Percentiles rank a stretch among this genome's conserved stretches.
Conservation (phyloP, 2,113 vertebrate species). For the Pangasianodon hypophthalmus region DNA sequence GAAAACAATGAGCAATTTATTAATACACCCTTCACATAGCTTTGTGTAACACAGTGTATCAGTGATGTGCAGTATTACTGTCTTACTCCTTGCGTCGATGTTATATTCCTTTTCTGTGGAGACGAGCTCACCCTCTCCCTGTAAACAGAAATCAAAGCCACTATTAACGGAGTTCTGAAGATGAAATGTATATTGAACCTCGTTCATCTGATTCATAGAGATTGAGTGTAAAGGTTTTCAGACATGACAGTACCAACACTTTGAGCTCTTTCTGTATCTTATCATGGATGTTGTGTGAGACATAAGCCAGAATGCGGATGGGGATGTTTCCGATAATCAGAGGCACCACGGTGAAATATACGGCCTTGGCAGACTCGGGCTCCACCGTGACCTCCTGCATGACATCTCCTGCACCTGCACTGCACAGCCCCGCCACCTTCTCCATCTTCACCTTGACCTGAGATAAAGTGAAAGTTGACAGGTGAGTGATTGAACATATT, state of each 20-base stretch:
- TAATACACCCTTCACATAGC: not conserved
- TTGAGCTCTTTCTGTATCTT: slow-evolving; percentile 53
- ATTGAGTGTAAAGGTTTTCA: not conserved
- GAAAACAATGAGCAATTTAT: not conserved
- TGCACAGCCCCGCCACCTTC: slow-evolving; percentile 53
- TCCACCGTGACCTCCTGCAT: slow-evolving; percentile 49
- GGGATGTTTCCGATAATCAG: slow-evolving; percentile 65
- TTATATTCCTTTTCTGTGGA: slow-evolving; percentile 43
- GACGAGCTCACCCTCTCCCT: slow-evolving; percentile 59
- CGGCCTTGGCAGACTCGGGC: slow-evolving; percentile 67
- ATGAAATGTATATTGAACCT: not conserved
- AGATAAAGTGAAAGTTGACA: not conserved
- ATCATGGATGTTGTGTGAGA: slow-evolving; percentile 24
- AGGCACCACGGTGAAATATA: slow-evolving; percentile 70
- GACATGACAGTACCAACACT: slow-evolving; percentile 54
- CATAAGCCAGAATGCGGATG: slow-evolving; percentile 62
- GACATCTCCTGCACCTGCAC: slow-evolving; percentile 32
- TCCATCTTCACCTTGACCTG: slow-evolving; percentile 58
- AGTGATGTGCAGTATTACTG: not conserved
- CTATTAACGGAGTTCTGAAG: not conserved
- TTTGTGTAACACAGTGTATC: not conserved
- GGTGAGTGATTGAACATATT: not conserved
- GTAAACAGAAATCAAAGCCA: slow-evolving; percentile 3
- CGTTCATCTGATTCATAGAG: not conserved
- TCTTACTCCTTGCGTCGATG: slow-evolving; percentile 53